Conservation (phyloP, 2,888 invertebrate species). For the Sepioteuthis lessoniana region DNA sequence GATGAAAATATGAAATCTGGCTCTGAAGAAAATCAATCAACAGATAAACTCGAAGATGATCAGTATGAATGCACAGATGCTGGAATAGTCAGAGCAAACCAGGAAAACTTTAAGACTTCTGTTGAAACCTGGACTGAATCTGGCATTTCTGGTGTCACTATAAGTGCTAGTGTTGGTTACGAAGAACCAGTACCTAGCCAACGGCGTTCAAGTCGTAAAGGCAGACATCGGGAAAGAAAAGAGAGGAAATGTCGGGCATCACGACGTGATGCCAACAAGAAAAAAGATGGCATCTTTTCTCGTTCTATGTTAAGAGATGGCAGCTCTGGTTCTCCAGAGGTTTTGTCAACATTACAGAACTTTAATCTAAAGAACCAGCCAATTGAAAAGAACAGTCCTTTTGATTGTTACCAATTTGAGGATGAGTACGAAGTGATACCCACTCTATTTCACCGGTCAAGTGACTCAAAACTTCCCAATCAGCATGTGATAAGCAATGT, state of each 20-base stretch:
- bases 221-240: slow-evolving; percentile 43
- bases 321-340: slow-evolving; percentile 13
- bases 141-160: background rate
- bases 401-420: slow-evolving; percentile 45
- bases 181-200: slow-evolving; percentile 39
- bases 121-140: background rate
- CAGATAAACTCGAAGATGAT: background rate
- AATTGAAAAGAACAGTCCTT: background rate
- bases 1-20: slow-evolving; percentile 38
- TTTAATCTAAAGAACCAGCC: background rate
- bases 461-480: background rate
- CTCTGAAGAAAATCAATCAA: background rate
- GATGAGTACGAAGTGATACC: slow-evolving; percentile 38
- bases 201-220: slow-evolving; percentile 8
- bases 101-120: background rate
- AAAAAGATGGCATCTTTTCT: slow-evolving; percentile 43
- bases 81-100: background rate
- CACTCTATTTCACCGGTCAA: background rate
- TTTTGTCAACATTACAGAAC: slow-evolving; percentile 23
- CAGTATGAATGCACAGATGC: background rate
- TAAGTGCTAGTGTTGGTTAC: background rate
- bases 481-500: slow-evolving; percentile 23
- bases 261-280: slow-evolving; percentile 43
- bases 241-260: slow-evolving; percentile 43
- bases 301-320: slow-evolving; percentile 12